phyloP scores from a whole-genome alignment of 1,140 invertebrate species.

The Odontomachus brunneus region DNA sequence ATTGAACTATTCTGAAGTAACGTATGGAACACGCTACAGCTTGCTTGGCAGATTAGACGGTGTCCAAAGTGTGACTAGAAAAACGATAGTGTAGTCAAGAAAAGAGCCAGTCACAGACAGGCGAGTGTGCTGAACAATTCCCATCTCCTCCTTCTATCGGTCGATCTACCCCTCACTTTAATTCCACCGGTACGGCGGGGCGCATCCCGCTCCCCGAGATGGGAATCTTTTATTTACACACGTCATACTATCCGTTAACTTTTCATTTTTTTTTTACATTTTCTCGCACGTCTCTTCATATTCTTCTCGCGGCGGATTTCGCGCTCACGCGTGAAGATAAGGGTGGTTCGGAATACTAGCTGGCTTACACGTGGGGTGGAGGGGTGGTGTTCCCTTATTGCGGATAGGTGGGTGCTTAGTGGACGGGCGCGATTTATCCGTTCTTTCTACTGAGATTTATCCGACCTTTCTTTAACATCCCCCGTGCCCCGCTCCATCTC shows the following conservation, averaged over 20 bases:
- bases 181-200: conserved; percentile 27
- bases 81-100: conserved; percentile 8
- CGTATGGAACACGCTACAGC: no score
- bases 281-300: neutral
- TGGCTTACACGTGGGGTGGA: conserved; percentile 2
- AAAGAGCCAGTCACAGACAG: conserved; percentile 26
- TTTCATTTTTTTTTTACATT: conserved; percentile 39
- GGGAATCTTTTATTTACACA: conserved; percentile 46
- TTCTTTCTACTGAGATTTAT: conserved; percentile 53
- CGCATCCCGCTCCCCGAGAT: neutral
- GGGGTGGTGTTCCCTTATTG: conserved; percentile 8
- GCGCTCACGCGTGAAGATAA: conserved; percentile 5
- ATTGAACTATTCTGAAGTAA: no score
- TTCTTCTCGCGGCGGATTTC: conserved; percentile 13
- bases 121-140: conserved; percentile 42
- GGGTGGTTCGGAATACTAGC: neutral
- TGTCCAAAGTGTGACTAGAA: no score
- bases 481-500: neutral
- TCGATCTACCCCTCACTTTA: conserved; percentile 35
- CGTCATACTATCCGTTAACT: conserved; percentile 18
- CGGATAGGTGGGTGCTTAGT: conserved; percentile 40
- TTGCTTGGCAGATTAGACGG: no score
- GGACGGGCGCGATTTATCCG: conserved; percentile 57
- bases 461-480: conserved; percentile 24
- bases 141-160: conserved; percentile 25